Evolutionary conservation across 2,888 invertebrate genomes (phyloP), one percentile per base, ranked within the genome.

Genomic region (Ariolimax columbianus): DNA sequence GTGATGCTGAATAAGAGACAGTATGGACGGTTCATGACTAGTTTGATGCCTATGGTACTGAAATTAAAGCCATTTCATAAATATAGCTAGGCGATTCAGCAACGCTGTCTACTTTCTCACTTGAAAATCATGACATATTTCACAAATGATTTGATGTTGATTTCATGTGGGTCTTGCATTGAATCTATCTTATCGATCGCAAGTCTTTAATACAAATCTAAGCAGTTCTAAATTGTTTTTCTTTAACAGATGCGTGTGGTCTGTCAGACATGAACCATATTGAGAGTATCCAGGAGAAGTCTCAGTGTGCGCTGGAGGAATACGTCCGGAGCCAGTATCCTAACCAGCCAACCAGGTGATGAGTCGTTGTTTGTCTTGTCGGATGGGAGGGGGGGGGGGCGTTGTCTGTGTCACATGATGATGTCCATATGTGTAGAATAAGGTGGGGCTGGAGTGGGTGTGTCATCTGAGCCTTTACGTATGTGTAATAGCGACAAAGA

Each of bases 261-360:
- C 95, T 99, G 89, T 98, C 98, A 89, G 98, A 99, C 95, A 97
- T 97, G 83, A 96, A 97, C 79, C 98, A 98, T 95, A 98, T 99
- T 95, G 99, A 99, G 95, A 97, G 97, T 91, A 96, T 99, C 88
- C 99, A 99, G 95, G 99, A 99, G 94, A 99, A 99, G 95, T 98
- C 98, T 26, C 99, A 99, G 94, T 98, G 98, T 95, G 99, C 99
- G 63, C 95, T 99, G 89, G 99, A 99, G 94, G 99, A 99, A 94
- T 99, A 99, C 95, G 99, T 98, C 94, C 95, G 98, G 91, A 97
- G 97, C 89, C 98, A 99, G 95, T 99, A 99, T 95, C 98, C 98
- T 87, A 98, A 98, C 95, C 98, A 99, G 94, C 98, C 98, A 82
- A 98, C 98, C 87, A 96, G 99, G 92, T 99, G 98, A 95, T 98